Base-by-base conservation (phyloP, 2,113 vertebrate genomes). In the Trichechus manatus region DNA sequence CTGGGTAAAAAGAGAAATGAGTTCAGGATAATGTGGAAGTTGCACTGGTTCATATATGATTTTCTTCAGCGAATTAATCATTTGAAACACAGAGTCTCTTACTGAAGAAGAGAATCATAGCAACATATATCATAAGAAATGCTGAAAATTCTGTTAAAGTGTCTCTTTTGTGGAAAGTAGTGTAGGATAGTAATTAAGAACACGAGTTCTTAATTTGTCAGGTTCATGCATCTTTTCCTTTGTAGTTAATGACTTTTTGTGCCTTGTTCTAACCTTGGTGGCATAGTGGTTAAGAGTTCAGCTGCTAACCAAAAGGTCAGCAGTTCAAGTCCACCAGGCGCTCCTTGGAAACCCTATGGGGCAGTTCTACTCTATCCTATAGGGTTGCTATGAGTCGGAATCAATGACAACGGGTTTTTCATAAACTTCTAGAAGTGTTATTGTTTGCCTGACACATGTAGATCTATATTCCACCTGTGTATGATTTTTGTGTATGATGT, bases 61-160 rank as follows among this genome's bases (percentile, higher is more conserved):
- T 95, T 84, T 79, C 22, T 47, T 31, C 31, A 89, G n/a, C 17
- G 91, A 56, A 23, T 86, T 89, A 86, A 78, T 72, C 23, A 20
- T 93, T 89, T 39, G 15, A 92, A 94, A 39, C 64, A 64, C 29
- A 92, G 70, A 66, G 20, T 91, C 61, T 87, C 3, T 29, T 74
- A 22, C 31, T 87, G 56, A 94, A 39, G 70, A 78, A 79, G 42
- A 89, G 86, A 89, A 13, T 93, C 56, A 22, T 44, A 42, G 74
- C 66, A 80, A 70, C 7, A 9, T 25, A 0, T 85, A 8, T 10
- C 27, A 17, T 53, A 44, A 66, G 47, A 88, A 91, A 83, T 84
- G 61, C 9, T 81, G 56, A 36, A 79, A 91, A 61, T 75, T 90
- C n/a, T 94, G 19, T 6, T 83, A 14, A 93, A 75, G 47, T 80